These are phyloP conservation scores for Leucophenga maculata DNA, from an alignment of 2,888 invertebrate genomes.

Conservation along the genomic window DNA sequence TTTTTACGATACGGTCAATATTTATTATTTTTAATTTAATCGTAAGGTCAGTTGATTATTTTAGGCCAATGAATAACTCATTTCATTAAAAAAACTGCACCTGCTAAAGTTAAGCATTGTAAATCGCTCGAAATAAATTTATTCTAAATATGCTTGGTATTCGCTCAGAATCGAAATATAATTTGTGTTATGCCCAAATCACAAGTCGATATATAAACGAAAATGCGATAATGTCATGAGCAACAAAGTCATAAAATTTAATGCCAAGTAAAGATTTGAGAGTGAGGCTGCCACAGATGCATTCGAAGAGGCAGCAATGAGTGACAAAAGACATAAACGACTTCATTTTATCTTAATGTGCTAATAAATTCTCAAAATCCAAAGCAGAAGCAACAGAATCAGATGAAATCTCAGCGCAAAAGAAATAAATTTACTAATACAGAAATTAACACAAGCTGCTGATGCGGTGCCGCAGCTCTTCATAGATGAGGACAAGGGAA, in stretches of 20 bases:
- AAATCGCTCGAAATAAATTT: conserved; percentile 41
- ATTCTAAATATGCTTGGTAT: conserved; percentile 54
- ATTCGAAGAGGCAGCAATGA: conserved; percentile 27
- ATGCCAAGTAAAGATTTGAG: conserved; percentile 46
- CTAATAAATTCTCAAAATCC: conserved; percentile 66
- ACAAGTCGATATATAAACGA: conserved; percentile 34
- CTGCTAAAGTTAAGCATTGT: conserved; percentile 12
- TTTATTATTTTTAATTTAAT: too few relatives aligned
- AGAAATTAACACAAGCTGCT: conserved; percentile 47
- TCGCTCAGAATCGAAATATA: conserved; percentile 40
- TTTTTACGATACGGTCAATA: too few relatives aligned
- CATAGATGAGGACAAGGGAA: neutral
- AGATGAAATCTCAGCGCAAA: conserved; percentile 62
- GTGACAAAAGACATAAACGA: conserved; percentile 51
- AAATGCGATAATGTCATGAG: conserved; percentile 41
- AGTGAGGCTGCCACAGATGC: neutral
- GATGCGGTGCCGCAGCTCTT: neutral
- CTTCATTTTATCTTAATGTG: conserved; percentile 70
- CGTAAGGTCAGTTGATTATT: too few relatives aligned
- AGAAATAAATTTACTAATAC: conserved; percentile 64
- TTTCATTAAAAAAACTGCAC: conserved; percentile 26
- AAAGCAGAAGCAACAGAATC: neutral
- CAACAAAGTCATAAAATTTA: conserved; percentile 61
- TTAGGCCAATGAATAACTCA: too few relatives aligned
- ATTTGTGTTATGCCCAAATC: conserved; percentile 51